These are phyloP conservation scores for Pipa parva DNA, from an alignment of 2,113 vertebrate genomes.

Conservation along the genomic window DNA sequence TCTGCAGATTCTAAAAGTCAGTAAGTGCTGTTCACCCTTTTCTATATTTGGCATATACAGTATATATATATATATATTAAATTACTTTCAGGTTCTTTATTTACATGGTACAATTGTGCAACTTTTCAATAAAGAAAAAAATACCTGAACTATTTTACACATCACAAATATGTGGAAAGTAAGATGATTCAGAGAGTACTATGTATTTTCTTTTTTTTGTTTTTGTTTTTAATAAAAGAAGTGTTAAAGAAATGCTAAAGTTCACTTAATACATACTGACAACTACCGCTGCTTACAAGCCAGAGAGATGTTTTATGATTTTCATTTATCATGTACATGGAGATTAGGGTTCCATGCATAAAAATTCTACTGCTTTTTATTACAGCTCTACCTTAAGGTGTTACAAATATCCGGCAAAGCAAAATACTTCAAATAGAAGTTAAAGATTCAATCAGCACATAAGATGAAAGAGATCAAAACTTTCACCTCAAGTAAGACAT, in stretches of 20 bases:
- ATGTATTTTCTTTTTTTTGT: background rate
- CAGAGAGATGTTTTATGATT: slow-evolving; percentile 31
- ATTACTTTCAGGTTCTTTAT: too few species aligned
- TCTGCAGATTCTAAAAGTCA: too few species aligned
- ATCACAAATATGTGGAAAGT: too few species aligned
- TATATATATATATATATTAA: too few species aligned
- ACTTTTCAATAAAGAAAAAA: too few species aligned
- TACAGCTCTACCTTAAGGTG: slow-evolving; percentile 31
- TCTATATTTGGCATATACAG: too few species aligned
- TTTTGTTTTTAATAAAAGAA: slow-evolving; percentile 8
- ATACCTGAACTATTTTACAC: too few species aligned
- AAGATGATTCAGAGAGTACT: too few species aligned
- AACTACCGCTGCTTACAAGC: slow-evolving; percentile 24
- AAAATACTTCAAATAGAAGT: slow-evolving; percentile 30
- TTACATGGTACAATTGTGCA: too few species aligned
- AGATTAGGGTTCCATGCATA: slow-evolving; percentile 35
- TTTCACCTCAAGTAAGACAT: slow-evolving; percentile 9
- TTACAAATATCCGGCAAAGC: slow-evolving; percentile 36
- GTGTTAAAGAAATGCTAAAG: slow-evolving; percentile 19
- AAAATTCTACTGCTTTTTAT: slow-evolving; percentile 33
- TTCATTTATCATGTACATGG: slow-evolving; percentile 29
- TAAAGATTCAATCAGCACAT: slow-evolving; percentile 34
- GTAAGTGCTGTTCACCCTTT: too few species aligned
- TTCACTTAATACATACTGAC: slow-evolving; percentile 16
- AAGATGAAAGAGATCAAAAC: slow-evolving; percentile 36